Evolutionary conservation across 2,113 vertebrate species (phyloP).

Genomic region (Sorex araneus): DNA sequence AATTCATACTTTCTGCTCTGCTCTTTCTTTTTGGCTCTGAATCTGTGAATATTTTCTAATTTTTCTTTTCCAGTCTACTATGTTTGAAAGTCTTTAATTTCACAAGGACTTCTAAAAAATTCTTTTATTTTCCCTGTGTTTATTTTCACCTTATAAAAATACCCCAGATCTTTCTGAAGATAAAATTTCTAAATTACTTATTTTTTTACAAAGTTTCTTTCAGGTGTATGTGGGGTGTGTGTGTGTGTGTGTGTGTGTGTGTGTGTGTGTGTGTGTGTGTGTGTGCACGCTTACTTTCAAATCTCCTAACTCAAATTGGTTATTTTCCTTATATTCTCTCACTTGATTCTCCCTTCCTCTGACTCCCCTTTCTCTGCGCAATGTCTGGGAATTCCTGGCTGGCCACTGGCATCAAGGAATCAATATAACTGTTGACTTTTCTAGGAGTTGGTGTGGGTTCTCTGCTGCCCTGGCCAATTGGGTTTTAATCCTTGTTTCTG

Average conservation of each 20-base stretch:
- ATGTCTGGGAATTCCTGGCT: constrained; percentile 2
- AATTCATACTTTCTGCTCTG: background rate
- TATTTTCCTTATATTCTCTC: background rate
- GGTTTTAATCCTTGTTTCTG: background rate
- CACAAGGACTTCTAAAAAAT: background rate
- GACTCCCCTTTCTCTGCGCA: background rate
- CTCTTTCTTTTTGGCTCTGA: background rate
- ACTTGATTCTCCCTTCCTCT: background rate
- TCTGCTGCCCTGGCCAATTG: background rate
- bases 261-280: too few species aligned
- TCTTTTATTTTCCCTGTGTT: constrained; percentile 38
- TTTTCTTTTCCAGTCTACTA: constrained; percentile 3
- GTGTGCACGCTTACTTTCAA: too few species aligned
- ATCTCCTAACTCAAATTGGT: background rate
- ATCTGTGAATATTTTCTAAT: background rate
- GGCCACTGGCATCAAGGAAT: background rate
- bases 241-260: background rate
- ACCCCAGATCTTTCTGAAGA: constrained; percentile 27
- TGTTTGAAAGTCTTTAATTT: background rate
- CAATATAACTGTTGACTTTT: background rate
- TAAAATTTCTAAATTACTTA: constrained; percentile 6
- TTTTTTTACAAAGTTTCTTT: background rate
- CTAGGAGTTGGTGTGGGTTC: background rate
- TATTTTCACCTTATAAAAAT: constrained; percentile 39
- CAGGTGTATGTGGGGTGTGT: background rate